phyloP scores from a whole-genome alignment of 2,888 invertebrate genomes.

The Stenotaenia linearis region DNA sequence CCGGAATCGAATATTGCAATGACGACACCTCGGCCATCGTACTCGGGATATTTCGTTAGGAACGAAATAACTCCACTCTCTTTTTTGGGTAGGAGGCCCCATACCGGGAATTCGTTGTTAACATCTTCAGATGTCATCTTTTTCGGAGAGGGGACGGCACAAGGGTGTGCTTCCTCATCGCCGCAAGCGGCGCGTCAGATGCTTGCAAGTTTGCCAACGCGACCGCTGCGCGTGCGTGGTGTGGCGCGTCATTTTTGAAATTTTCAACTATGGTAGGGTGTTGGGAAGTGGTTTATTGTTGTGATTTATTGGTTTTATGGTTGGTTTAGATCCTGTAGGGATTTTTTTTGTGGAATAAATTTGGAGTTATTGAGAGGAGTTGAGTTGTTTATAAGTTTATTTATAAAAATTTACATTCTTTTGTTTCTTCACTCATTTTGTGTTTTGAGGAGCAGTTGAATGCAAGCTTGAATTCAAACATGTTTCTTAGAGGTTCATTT shows the following conservation, averaged over 20 bases:
- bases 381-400: too few species aligned
- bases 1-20: conserved; percentile 98
- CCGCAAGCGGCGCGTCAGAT: background rate
- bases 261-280: background rate
- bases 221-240: background rate
- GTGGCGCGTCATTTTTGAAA: too few species aligned
- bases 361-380: too few species aligned
- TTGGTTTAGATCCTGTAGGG: too few species aligned
- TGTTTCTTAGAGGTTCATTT: background rate
- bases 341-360: too few species aligned
- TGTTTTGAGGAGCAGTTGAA: background rate
- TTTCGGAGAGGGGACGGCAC: conserved; percentile 5
- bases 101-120: conserved; percentile 62
- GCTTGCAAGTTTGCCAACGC: background rate
- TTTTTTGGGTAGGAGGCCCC: conserved; percentile 83
- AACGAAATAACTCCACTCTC: conserved; percentile 87
- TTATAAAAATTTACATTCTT: too few species aligned
- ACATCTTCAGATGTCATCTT: conserved; percentile 31
- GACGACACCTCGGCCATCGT: conserved; percentile 82
- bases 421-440: background rate
- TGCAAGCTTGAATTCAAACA: background rate
- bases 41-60: conserved; percentile 77
- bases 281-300: too few species aligned
- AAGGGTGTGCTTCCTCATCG: background rate
- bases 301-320: too few species aligned